Evolutionary conservation across 2,113 vertebrate species (phyloP).

Genomic region (Neogobius melanostomus): DNA sequence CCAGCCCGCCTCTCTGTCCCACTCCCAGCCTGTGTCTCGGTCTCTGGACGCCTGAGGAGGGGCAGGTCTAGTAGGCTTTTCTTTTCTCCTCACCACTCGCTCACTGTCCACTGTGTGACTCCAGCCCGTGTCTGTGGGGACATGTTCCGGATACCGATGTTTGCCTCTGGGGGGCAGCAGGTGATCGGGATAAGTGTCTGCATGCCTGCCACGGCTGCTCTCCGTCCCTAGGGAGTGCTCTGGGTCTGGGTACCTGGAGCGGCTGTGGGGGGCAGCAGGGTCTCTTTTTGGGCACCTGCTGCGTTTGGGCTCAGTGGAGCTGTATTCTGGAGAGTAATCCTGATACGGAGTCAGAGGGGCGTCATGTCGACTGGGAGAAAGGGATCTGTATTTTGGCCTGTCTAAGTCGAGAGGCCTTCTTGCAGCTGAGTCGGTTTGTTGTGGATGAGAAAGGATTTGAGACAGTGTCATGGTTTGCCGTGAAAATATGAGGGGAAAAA

Average conservation of each 20-base stretch:
- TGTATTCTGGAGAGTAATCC: slow-evolving; percentile 58
- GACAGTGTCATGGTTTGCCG: slow-evolving; percentile 21
- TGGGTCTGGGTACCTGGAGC: slow-evolving; percentile 50
- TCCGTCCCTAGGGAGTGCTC: slow-evolving; percentile 45
- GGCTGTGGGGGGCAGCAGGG: slow-evolving; percentile 37
- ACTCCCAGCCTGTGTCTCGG: slow-evolving; percentile 49
- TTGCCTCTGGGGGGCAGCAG: slow-evolving; percentile 65
- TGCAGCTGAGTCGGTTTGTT: slow-evolving; percentile 42
- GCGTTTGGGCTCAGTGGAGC: slow-evolving; percentile 52
- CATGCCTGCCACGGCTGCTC: slow-evolving; percentile 46
- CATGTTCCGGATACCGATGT: slow-evolving; percentile 52
- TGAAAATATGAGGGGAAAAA: slow-evolving; percentile 42
- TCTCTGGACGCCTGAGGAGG: slow-evolving; percentile 59
- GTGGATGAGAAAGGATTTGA: slow-evolving; percentile 15
- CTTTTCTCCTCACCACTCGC: slow-evolving; percentile 60
- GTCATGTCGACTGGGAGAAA: slow-evolving; percentile 32
- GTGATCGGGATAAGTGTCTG: slow-evolving; percentile 73
- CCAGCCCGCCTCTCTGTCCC: slow-evolving; percentile 14
- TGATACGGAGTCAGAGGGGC: slow-evolving; percentile 22
- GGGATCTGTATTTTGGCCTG: slow-evolving; percentile 49
- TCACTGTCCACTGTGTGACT: slow-evolving; percentile 39
- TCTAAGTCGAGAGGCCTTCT: slow-evolving; percentile 53
- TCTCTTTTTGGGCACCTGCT: slow-evolving; percentile 61
- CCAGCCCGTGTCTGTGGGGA: slow-evolving; percentile 44
- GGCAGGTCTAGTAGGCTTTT: slow-evolving; percentile 67